A percentile compares a stretch with the other conserved stretches of the same genome.
Conservation (phyloP, 2,888 invertebrate species). For the Cryptophagus acutangulus region DNA sequence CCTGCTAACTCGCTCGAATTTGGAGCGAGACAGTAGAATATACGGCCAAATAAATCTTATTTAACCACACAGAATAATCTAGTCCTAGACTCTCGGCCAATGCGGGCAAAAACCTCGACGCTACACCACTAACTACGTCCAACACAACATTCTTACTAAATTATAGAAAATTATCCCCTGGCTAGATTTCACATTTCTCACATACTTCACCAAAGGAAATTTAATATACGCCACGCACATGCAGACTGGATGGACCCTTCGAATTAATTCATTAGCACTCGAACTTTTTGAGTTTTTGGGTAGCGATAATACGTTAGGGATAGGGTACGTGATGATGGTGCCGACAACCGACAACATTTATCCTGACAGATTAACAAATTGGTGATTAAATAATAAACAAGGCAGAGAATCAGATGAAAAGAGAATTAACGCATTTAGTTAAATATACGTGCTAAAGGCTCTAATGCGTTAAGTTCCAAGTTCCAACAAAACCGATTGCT, state of each 20-base stretch:
- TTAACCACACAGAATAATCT: constrained; percentile 27
- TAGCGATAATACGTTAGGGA: too few relatives aligned
- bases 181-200: not conserved
- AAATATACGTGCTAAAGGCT: constrained; percentile 35
- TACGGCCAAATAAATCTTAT: constrained; percentile 31
- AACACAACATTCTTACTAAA: constrained; percentile 20
- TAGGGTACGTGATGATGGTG: too few relatives aligned
- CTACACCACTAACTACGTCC: constrained; percentile 20
- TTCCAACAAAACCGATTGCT: constrained; percentile 36
- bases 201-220: constrained; percentile 16
- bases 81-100: constrained; percentile 21
- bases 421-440: constrained; percentile 30
- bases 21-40: constrained; percentile 25
- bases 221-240: too few relatives aligned
- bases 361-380: constrained; percentile 13
- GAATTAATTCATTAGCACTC: too few relatives aligned
- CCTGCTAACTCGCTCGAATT: constrained; percentile 28
- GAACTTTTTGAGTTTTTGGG: too few relatives aligned
- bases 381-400: constrained; percentile 20
- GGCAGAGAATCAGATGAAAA: constrained; percentile 17
- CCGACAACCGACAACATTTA: too few relatives aligned
- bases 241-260: too few relatives aligned
- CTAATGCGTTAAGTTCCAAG: constrained; percentile 31
- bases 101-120: constrained; percentile 18
- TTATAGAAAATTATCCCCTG: constrained; percentile 11